phyloP scores from a whole-genome alignment of 2,888 invertebrate species.

The Clitarchus hookeri region DNA sequence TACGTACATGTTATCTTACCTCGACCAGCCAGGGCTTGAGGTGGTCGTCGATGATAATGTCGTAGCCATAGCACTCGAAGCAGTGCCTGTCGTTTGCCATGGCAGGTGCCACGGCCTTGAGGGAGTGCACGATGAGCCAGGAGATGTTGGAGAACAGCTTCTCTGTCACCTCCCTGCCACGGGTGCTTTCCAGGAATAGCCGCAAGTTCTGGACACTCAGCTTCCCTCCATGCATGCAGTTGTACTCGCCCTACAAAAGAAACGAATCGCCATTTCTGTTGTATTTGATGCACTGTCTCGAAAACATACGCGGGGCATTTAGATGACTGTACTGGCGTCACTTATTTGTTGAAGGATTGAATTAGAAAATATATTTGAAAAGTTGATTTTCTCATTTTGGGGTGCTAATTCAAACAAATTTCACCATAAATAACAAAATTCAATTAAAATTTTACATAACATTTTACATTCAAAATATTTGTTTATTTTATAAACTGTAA shows the following conservation, averaged over 20 bases:
- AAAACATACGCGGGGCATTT: too few species aligned
- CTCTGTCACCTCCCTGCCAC: constrained; percentile 87
- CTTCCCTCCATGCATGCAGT: constrained; percentile 92
- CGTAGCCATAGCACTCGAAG: constrained; percentile 94
- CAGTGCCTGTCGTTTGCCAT: constrained; percentile 93
- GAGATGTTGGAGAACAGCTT: constrained; percentile 85
- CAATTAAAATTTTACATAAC: too few species aligned
- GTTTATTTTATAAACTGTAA: too few species aligned
- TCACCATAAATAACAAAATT: too few species aligned
- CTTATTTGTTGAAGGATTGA: too few species aligned
- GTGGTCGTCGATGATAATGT: constrained; percentile 93
- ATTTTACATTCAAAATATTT: too few species aligned
- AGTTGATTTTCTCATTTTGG: too few species aligned
- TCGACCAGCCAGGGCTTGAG: constrained; percentile 94
- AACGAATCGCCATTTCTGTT: too few species aligned
- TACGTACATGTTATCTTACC: constrained; percentile 52
- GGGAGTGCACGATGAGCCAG: constrained; percentile 89
- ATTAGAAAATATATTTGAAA: too few species aligned
- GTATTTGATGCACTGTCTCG: too few species aligned
- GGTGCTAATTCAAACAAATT: too few species aligned
- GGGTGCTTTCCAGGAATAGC: constrained; percentile 86
- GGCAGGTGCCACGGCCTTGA: constrained; percentile 89
- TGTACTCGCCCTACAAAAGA: constrained; percentile 80
- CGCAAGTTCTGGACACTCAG: constrained; percentile 90
- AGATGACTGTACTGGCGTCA: too few species aligned